Evolutionary conservation across 2,113 vertebrate genomes (phyloP).

Genomic region (Jacana jacana): DNA sequence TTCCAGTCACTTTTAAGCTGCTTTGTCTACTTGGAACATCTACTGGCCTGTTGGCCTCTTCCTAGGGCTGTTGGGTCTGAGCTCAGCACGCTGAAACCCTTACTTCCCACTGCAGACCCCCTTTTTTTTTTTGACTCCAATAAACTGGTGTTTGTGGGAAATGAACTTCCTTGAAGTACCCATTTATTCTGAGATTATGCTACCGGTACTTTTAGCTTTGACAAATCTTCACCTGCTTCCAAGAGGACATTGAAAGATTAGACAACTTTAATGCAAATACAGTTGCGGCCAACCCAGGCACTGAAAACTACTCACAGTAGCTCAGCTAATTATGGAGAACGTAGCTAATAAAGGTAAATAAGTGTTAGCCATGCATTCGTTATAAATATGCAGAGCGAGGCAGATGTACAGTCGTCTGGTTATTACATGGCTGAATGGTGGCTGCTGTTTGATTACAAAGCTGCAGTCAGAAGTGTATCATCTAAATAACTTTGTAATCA

Average conservation of each 20-base stretch:
- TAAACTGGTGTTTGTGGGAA: rapidly evolving
- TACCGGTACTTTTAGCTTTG: neutral
- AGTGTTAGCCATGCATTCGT: neutral
- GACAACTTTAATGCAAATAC: neutral
- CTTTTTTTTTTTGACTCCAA: neutral
- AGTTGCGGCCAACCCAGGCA: neutral
- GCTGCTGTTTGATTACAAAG: constrained; percentile 30
- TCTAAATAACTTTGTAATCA: constrained; percentile 45
- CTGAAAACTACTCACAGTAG: neutral
- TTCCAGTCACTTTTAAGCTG: neutral
- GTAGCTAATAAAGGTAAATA: constrained; percentile 20
- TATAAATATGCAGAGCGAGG: neutral
- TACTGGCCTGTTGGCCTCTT: neutral
- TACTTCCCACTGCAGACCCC: neutral
- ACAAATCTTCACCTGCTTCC: neutral
- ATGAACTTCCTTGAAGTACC: neutral
- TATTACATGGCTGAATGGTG: neutral
- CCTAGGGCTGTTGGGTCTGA: neutral
- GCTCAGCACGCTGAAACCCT: rapidly evolving
- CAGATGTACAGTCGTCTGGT: neutral
- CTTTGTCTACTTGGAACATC: neutral
- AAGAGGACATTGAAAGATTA: neutral
- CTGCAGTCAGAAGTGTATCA: neutral
- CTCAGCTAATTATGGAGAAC: neutral
- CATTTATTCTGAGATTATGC: neutral